phyloP scores from a whole-genome alignment of 53 echinoderm and acorn worm genomes.

The Zoroaster sp. region DNA sequence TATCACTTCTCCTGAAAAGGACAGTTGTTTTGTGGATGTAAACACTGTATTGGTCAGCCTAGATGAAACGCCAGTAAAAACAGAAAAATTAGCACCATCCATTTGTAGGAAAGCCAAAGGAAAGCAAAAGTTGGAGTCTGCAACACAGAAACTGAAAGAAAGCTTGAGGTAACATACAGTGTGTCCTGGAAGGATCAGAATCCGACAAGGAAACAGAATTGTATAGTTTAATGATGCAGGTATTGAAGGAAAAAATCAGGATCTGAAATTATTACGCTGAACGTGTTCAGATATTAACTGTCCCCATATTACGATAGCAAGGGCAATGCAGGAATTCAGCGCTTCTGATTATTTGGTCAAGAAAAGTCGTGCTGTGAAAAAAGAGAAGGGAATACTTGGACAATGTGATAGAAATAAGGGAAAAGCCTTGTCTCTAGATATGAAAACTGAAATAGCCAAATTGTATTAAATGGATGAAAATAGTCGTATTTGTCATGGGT shows the following conservation, averaged over 20 bases:
- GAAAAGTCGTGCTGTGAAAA: constrained; percentile 53
- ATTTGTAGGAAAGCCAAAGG: constrained; percentile 24
- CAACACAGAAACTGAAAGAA: constrained; percentile 32
- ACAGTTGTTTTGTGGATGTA: constrained; percentile 35
- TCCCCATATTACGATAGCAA: constrained; percentile 27
- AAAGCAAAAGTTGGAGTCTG: constrained; percentile 53
- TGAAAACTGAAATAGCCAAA: constrained; percentile 20
- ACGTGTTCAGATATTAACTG: constrained; percentile 47
- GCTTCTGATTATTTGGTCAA: constrained; percentile 40
- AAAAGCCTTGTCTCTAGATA: constrained; percentile 36
- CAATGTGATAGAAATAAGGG: constrained; percentile 37
- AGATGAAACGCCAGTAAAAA: constrained; percentile 49
- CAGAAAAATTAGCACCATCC: constrained; percentile 3
- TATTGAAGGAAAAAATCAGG: constrained; percentile 49
- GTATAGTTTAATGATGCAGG: constrained; percentile 31
- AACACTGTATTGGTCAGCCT: constrained; percentile 27
- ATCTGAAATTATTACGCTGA: constrained; percentile 27
- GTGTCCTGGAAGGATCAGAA: not conserved
- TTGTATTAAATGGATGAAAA: constrained; percentile 41
- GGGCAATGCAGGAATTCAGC: constrained; percentile 54
- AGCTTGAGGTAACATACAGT: constrained; percentile 10
- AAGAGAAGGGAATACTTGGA: constrained; percentile 49
- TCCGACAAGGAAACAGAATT: not conserved
- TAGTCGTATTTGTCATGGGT: too few species aligned
- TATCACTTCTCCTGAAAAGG: not conserved